Percentiles rank a stretch among this genome's conserved stretches.
These are phyloP conservation scores for Drosophila ananassae DNA, from an alignment of 1,140 invertebrate genomes.

Conservation along the genomic window DNA sequence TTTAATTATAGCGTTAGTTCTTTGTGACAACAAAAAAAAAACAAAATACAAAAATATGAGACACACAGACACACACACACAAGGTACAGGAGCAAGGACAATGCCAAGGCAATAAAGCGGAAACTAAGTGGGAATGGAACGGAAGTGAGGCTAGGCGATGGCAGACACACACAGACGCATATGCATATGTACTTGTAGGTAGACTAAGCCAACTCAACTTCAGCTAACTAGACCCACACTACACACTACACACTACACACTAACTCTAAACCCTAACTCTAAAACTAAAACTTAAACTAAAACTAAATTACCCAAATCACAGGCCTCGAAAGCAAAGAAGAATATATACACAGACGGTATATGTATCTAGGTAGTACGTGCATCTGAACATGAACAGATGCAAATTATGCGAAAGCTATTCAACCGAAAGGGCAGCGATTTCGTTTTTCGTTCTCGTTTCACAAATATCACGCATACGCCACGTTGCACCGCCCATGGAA, in stretches of 20 bases:
- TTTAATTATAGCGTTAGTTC: constrained; percentile 58
- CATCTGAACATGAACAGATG: constrained; percentile 15
- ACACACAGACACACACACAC: constrained; percentile 6
- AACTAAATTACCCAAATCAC: constrained; percentile 51
- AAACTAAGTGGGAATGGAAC: not conserved
- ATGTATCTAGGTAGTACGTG: constrained; percentile 30
- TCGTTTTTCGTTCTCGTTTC: constrained; percentile 25
- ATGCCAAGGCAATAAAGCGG: constrained; percentile 44
- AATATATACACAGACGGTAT: constrained; percentile 27
- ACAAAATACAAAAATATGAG: not conserved
- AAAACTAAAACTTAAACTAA: constrained; percentile 17
- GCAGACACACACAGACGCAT: constrained; percentile 19
- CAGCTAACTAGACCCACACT: constrained; percentile 5
- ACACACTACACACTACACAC: constrained; percentile 35
- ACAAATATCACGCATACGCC: constrained; percentile 64
- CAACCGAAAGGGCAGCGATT: constrained; percentile 39
- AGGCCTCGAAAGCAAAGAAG: constrained; percentile 45
- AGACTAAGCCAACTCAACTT: constrained; percentile 45
- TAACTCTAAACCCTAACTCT: constrained; percentile 38
- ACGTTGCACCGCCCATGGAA: constrained; percentile 41
- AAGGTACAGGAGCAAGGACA: constrained; percentile 33
- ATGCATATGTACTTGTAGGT: constrained; percentile 28
- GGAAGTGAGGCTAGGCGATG: constrained; percentile 21
- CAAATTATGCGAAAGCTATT: constrained; percentile 41
- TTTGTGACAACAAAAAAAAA: constrained; percentile 51